Evolutionary conservation across 30 jellyfish, hydroid and myxozoan genomes (phyloP).

Genomic region (Aurelia aurita): DNA sequence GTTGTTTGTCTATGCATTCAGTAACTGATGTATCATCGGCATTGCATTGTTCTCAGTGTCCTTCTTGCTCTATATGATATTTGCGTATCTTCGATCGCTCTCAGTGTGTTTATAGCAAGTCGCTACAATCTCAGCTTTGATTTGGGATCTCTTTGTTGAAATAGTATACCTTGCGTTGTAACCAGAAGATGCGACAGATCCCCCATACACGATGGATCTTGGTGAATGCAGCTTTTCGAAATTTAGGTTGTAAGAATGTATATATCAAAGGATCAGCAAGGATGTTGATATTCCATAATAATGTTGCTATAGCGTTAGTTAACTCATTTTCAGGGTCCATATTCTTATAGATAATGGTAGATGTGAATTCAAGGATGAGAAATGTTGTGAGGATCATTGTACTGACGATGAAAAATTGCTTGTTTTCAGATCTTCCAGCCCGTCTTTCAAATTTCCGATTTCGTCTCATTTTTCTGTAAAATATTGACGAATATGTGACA

Average conservation of each 20-base stretch:
- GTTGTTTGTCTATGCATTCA: no score
- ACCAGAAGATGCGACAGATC: no score
- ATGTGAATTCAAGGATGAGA: not conserved
- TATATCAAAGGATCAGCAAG: slow-evolving; percentile 3
- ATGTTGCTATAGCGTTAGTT: not conserved
- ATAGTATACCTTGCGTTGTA: no score
- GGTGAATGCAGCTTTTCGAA: not conserved
- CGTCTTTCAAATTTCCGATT: no score
- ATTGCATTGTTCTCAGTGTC: no score
- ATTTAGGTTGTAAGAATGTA: not conserved
- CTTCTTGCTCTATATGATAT: no score
- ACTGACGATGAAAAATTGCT: not conserved
- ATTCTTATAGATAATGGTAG: not conserved
- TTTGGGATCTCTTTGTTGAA: no score
- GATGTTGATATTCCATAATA: not conserved
- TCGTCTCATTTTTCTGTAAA: not conserved
- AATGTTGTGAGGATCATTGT: not conserved
- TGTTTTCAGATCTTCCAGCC: not conserved
- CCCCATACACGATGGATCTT: not conserved
- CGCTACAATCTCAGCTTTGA: no score
- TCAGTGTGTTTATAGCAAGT: no score
- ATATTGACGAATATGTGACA: not conserved
- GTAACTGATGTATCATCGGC: no score
- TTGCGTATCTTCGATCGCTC: no score
- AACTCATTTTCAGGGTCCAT: not conserved